Evolutionary conservation across 2,888 invertebrate species (phyloP), one percentile per base, ranked within the genome.

Genomic region (Drosophila pseudotakahashii): DNA sequence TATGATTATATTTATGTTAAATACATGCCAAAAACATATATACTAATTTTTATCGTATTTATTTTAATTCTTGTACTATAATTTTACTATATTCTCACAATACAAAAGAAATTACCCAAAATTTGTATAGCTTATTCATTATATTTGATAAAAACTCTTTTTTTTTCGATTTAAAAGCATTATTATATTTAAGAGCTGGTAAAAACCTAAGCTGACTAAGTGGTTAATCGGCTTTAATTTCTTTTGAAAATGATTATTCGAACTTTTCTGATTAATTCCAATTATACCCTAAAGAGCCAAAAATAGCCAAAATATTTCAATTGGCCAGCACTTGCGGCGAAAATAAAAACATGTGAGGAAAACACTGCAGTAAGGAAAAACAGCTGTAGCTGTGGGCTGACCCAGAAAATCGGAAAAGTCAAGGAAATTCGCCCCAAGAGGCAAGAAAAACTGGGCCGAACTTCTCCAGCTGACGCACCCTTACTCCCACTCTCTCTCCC

Each of bases 331-430:
- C 39, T 44, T 19, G 7, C 5, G 54, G 42, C 37, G 10, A 41
- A 14, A 45, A 19, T 19, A 23, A 23, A 54, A 53, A 16, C 51
- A 16, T n/a, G 32, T 34, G 3, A 23, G 26, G 7, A 61, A 51
- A 55, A 64, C 52, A 74, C 42, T 57, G 69, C 58, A 53, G 48
- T 47, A 10, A 4, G 7, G 34, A 3, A 34, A 48, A 50, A 51
- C 52, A 67, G 44, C 64, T 62, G 63, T 45, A 58, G 42, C 66
- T 51, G 59, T 41, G 58, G 58, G 41, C 47, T 77, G 71, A 78
- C 73, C 75, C 53, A 70, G 59, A 69, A 69, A 73, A 50, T 0
- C 5, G 36, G 19, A 51, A 54, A 50, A 39, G 19, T 34, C 42
- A 16, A 11, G 26, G 7, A 30, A 62, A 47, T 26, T 48, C 48